A percentile compares a stretch with the other conserved stretches of the same genome.
phyloP scores from a whole-genome alignment of 1,140 invertebrate genomes.

The Dinoponera quadriceps region DNA sequence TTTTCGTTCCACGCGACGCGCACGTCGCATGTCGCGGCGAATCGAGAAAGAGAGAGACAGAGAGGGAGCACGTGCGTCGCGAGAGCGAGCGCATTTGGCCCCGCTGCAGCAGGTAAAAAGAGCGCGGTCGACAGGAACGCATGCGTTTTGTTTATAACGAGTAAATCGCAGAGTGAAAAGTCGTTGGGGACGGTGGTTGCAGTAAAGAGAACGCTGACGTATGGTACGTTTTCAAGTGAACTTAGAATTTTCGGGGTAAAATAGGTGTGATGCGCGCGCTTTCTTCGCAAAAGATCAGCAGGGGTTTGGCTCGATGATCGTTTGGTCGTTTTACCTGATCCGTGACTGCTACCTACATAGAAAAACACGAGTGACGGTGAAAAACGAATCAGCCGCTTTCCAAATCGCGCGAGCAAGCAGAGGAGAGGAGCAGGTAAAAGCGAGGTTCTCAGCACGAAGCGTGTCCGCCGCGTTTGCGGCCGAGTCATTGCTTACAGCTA shows the following conservation, averaged over 20 bases:
- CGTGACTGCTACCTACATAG: not conserved
- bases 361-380: not conserved
- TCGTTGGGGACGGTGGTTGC: too few species aligned
- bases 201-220: too few species aligned
- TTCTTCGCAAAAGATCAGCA: too few species aligned
- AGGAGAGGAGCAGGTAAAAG: conserved; percentile 53
- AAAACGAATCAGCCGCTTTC: conserved; percentile 17
- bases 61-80: conserved; percentile 30
- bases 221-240: too few species aligned
- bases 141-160: not conserved
- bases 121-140: not conserved
- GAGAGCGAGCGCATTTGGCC: not conserved
- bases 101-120: not conserved
- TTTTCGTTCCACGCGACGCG: conserved; percentile 14
- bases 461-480: conserved; percentile 46
- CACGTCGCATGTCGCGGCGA: not conserved
- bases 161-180: not conserved
- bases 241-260: too few species aligned
- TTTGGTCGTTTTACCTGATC: not conserved
- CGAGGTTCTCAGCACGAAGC: conserved; percentile 50
- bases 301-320: too few species aligned
- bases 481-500: conserved; percentile 39
- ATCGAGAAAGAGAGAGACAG: conserved; percentile 2
- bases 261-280: too few species aligned
- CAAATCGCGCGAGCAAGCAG: conserved; percentile 20